phyloP scores from a whole-genome alignment of 2,113 vertebrate genomes.

The Spea bombifrons region DNA sequence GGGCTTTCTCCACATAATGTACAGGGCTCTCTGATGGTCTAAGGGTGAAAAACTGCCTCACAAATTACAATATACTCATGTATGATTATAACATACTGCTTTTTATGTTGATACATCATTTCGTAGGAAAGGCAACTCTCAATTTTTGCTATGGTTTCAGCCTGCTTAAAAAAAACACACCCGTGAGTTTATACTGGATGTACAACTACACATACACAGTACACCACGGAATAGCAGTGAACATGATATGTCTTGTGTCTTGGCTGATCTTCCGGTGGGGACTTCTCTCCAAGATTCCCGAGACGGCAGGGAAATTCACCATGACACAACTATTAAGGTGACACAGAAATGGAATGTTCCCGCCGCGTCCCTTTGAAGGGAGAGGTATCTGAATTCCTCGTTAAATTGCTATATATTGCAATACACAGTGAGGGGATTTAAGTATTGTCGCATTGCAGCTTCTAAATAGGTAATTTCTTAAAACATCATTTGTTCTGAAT shows the following conservation, averaged over 20 bases:
- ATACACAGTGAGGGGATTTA: background rate
- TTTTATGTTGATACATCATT: no score
- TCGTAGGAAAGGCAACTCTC: background rate
- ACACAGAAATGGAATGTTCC: constrained; percentile 39
- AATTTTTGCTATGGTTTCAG: background rate
- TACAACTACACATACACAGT: background rate
- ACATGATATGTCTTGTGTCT: constrained; percentile 13
- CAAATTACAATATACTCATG: no score
- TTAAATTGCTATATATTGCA: constrained; percentile 31
- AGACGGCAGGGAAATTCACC: constrained; percentile 51
- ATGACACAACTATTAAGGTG: constrained; percentile 54
- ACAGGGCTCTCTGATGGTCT: no score
- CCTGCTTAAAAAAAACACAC: background rate
- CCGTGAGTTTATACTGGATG: background rate
- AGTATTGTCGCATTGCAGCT: constrained; percentile 16
- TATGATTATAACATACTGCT: no score
- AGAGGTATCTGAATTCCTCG: constrained; percentile 50
- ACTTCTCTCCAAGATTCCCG: constrained; percentile 44
- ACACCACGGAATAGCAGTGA: constrained; percentile 21
- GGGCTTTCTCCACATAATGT: no score
- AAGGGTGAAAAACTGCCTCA: no score
- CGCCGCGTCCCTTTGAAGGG: constrained; percentile 5
- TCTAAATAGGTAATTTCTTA: background rate
- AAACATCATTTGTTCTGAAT: background rate
- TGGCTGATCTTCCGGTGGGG: constrained; percentile 38